A percentile compares a stretch with the other conserved stretches of the same genome.
Conservation (phyloP, 2,888 invertebrate species). For the Pantelozetes paolii region DNA sequence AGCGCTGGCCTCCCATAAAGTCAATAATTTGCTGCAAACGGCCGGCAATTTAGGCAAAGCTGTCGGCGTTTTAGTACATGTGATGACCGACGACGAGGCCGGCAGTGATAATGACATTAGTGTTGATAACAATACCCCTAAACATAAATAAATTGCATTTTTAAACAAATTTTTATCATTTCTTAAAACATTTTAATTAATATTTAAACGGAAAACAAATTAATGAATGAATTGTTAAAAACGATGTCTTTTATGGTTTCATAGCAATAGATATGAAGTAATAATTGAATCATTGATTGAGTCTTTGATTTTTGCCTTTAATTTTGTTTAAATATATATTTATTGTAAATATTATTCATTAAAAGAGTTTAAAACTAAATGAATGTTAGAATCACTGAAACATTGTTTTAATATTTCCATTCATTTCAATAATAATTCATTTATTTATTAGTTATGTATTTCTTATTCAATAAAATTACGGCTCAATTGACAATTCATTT, state of each 20-base stretch:
- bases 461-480: background rate
- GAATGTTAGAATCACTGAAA: constrained; percentile 7
- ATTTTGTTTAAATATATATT: background rate
- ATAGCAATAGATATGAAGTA: constrained; percentile 28
- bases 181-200: constrained; percentile 2
- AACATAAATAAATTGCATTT: constrained; percentile 20
- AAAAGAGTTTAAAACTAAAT: background rate
- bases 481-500: constrained; percentile 18
- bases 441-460: constrained; percentile 17
- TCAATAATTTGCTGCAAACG: constrained; percentile 73
- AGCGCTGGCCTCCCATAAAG: constrained; percentile 37
- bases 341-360: constrained; percentile 29
- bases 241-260: background rate
- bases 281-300: no score
- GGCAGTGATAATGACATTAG: constrained; percentile 40
- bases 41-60: constrained; percentile 82
- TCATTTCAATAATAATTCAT: no score
- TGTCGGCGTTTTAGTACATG: constrained; percentile 80
- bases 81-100: constrained; percentile 72
- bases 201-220: no score
- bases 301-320: constrained; percentile 34
- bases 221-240: background rate
- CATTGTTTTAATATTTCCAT: constrained; percentile 2
- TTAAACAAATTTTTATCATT: background rate
- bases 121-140: constrained; percentile 7